These are phyloP conservation scores for Pasiphila rectangulata DNA, from an alignment of 2,888 invertebrate species.

Conservation along the genomic window DNA sequence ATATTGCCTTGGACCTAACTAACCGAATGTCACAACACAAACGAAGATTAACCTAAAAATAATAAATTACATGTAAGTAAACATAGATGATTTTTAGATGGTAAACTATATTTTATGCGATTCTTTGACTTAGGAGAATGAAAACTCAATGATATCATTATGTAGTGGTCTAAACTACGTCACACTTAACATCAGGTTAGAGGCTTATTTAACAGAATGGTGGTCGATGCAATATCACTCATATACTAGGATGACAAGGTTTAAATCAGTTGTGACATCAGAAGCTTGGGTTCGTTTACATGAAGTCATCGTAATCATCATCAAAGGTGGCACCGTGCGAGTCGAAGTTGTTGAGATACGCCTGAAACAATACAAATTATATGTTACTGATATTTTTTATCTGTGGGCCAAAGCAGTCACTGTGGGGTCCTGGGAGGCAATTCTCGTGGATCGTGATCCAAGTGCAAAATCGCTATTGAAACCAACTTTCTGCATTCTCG, in stretches of 20 bases:
- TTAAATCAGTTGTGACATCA: constrained; percentile 22
- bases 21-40: constrained; percentile 19
- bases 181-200: too few relatives aligned
- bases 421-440: too few relatives aligned
- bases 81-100: background rate
- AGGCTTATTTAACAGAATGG: background rate
- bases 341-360: constrained; percentile 84
- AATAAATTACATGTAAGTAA: constrained; percentile 6
- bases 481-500: too few relatives aligned
- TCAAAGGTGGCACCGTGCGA: constrained; percentile 84
- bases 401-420: too few relatives aligned
- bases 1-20: constrained; percentile 21
- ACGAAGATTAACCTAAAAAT: constrained; percentile 9
- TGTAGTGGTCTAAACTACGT: too few relatives aligned
- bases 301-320: constrained; percentile 88
- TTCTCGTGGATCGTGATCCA: too few relatives aligned
- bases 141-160: too few relatives aligned
- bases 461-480: too few relatives aligned
- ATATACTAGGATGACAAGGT: constrained; percentile 2
- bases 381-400: too few relatives aligned
- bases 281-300: constrained; percentile 77
- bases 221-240: constrained; percentile 10
- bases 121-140: background rate
- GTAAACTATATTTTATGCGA: background rate
- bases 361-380: constrained; percentile 60